Evolutionary conservation across 2,797 vertebrate species (phyloP).

Genomic region (Clamator glandarius): DNA sequence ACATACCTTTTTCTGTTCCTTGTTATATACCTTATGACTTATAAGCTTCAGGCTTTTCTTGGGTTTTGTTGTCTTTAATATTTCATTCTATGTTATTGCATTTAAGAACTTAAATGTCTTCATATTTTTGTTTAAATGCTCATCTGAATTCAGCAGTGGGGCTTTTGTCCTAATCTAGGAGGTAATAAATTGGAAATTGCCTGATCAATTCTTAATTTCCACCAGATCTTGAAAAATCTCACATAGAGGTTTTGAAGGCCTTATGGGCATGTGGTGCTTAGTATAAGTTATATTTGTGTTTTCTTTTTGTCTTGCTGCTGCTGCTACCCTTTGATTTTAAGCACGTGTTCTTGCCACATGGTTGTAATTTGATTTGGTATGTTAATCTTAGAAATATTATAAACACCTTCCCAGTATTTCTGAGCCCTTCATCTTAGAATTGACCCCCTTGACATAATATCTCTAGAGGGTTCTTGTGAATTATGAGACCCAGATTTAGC

Average conservation of each 20-base stretch:
- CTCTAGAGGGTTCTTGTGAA: not conserved
- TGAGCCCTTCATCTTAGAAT: not conserved
- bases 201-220: not conserved
- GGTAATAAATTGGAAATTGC: not conserved
- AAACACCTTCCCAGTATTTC: not conserved
- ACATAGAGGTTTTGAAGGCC: not conserved
- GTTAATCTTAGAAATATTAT: not conserved
- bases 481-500: not conserved
- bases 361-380: not conserved
- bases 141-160: not conserved
- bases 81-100: not conserved
- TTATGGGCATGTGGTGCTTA: not conserved
- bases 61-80: not conserved
- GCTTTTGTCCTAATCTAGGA: not conserved
- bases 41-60: not conserved
- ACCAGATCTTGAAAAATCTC: not conserved
- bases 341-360: not conserved
- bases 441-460: not conserved
- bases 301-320: constrained; percentile 3
- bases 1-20: not conserved
- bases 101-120: not conserved
- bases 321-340: not conserved
- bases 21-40: not conserved
- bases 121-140: not conserved
- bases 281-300: not conserved